Conservation (phyloP, 2,888 invertebrate species). For the Exocentrus adspersus region DNA sequence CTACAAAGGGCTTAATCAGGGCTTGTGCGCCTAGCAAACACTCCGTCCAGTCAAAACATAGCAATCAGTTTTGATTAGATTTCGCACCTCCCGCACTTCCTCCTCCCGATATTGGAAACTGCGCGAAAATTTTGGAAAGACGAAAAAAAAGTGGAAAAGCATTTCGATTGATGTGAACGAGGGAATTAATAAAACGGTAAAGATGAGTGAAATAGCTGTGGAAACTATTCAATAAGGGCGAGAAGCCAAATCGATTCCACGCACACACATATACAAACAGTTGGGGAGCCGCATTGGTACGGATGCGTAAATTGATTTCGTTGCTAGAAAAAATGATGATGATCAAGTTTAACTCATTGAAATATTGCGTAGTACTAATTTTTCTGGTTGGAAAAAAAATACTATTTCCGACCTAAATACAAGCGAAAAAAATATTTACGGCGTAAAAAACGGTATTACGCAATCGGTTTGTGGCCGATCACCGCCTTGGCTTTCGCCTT, state of each 20-base stretch:
- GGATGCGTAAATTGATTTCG: background rate
- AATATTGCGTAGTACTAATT: no score
- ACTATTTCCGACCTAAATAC: no score
- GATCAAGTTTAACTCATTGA: no score
- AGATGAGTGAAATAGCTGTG: conserved; percentile 44
- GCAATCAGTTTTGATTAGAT: conserved; percentile 65
- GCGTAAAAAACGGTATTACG: background rate
- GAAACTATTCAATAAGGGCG: conserved; percentile 48
- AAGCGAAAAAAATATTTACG: no score
- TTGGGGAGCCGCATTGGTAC: conserved; percentile 37
- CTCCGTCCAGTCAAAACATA: conserved; percentile 63
- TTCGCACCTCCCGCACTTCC: conserved; percentile 54
- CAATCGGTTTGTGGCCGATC: conserved; percentile 27
- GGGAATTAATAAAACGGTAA: conserved; percentile 47
- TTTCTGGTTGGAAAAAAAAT: no score
- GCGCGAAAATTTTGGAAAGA: no score
- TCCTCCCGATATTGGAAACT: conserved; percentile 34
- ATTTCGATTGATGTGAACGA: conserved; percentile 15
- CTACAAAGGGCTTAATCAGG: conserved; percentile 59
- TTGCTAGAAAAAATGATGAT: no score
- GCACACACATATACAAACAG: no score
- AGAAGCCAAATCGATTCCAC: conserved; percentile 48
- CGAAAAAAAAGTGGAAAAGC: no score
- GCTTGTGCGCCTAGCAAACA: conserved; percentile 58
- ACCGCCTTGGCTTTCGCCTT: conserved; percentile 43